Conservation (phyloP, 1,140 invertebrate species). For the Drosophila nebulosa region DNA sequence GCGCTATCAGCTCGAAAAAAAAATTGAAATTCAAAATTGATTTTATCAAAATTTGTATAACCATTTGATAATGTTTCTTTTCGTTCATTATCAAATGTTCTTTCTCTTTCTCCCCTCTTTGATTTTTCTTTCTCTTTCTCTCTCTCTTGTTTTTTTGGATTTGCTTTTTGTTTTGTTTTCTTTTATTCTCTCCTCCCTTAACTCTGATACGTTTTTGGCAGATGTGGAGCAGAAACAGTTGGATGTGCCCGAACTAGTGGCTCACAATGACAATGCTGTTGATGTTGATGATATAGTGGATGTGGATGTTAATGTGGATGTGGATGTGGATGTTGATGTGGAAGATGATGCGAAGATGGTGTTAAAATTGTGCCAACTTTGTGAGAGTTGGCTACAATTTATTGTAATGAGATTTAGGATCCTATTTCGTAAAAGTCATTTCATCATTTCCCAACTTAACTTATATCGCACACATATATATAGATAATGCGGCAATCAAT, state of each 20-base stretch:
- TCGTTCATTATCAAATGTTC: slow-evolving; percentile 12
- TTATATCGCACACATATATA: neutral
- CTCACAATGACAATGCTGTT: slow-evolving; percentile 47
- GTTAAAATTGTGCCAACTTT: slow-evolving; percentile 43
- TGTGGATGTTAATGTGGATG: slow-evolving; percentile 43
- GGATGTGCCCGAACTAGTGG: slow-evolving; percentile 49
- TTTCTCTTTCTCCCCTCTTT: slow-evolving; percentile 56
- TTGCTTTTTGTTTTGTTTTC: slow-evolving; percentile 25
- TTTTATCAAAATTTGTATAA: slow-evolving; percentile 35
- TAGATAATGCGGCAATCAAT: slow-evolving; percentile 42
- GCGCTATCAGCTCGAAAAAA: slow-evolving; percentile 32
- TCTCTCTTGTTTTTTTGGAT: slow-evolving; percentile 38
- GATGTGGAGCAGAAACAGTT: slow-evolving; percentile 73
- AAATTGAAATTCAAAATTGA: slow-evolving; percentile 49
- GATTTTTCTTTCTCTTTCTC: slow-evolving; percentile 37
- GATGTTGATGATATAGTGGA: slow-evolving; percentile 37
- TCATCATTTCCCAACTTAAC: slow-evolving; percentile 16
- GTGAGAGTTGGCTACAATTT: slow-evolving; percentile 38
- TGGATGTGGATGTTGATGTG: slow-evolving; percentile 41
- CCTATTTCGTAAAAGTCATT: slow-evolving; percentile 13
- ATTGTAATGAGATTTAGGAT: slow-evolving; percentile 12
- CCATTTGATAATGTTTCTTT: slow-evolving; percentile 20
- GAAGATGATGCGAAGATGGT: slow-evolving; percentile 37
- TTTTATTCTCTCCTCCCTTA: neutral
- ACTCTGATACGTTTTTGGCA: slow-evolving; percentile 15